A percentile compares a stretch with the other conserved stretches of the same genome.
Conservation (phyloP, 2,797 vertebrate genomes). For the Lutra lutra region DNA sequence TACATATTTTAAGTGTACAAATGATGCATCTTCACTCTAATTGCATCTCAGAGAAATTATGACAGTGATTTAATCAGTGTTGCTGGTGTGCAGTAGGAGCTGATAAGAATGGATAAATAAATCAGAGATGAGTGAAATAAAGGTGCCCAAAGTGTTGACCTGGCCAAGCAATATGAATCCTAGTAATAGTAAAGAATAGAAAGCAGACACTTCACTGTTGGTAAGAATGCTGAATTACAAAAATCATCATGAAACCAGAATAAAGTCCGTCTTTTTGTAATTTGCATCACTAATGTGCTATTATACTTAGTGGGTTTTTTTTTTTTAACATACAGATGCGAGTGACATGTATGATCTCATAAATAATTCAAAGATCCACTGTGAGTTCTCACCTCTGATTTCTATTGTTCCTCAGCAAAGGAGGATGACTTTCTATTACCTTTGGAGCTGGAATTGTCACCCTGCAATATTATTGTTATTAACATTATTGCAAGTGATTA, state of each 20-base stretch:
- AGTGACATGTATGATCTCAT: conserved; percentile 75
- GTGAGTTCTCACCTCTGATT: conserved; percentile 63
- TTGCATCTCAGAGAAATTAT: neutral
- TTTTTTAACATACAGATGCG: conserved; percentile 61
- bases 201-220: neutral
- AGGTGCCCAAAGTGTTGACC: neutral
- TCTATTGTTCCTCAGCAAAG: conserved; percentile 72
- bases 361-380: conserved; percentile 77
- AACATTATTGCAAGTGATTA: conserved; percentile 71
- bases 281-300: conserved; percentile 77
- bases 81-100: neutral
- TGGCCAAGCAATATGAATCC: conserved; percentile 12
- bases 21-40: neutral
- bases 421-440: conserved; percentile 41
- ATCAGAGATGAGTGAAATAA: neutral
- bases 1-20: neutral
- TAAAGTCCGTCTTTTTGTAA: conserved; percentile 62
- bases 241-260: conserved; percentile 59
- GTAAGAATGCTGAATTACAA: conserved; percentile 42
- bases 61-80: neutral
- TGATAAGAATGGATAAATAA: neutral
- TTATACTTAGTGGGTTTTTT: conserved; percentile 16
- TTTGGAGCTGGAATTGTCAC: conserved; percentile 38
- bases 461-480: conserved; percentile 59
- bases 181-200: neutral